phyloP scores from a whole-genome alignment of 1,140 invertebrate species.

The Phymorhynchus buccinoides region DNA sequence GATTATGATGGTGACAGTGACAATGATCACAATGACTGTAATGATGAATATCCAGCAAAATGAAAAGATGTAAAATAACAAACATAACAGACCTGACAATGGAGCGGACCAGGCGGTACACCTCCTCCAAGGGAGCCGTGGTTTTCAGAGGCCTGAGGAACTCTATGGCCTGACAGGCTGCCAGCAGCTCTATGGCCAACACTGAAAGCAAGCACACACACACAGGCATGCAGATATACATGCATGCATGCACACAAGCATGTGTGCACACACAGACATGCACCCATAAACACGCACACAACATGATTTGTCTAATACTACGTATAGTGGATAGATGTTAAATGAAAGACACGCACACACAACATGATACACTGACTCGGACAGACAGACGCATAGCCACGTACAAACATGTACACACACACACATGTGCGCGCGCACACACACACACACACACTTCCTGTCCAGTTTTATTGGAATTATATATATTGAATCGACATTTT shows the following conservation, averaged over 20 bases:
- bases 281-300: no score
- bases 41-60: not conserved
- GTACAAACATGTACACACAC: no score
- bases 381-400: no score
- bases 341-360: no score
- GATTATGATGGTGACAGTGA: not conserved
- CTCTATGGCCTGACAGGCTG: constrained; percentile 84
- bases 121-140: constrained; percentile 81
- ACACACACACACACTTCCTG: no score
- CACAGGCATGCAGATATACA: not conserved
- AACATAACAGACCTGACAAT: constrained; percentile 29
- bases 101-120: constrained; percentile 74
- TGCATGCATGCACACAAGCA: not conserved
- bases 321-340: no score
- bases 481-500: no score
- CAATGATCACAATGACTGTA: not conserved
- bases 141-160: constrained; percentile 83
- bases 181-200: constrained; percentile 82
- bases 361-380: no score
- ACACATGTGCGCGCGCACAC: no score
- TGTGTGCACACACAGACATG: no score
- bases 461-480: no score
- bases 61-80: not conserved
- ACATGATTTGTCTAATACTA: no score
- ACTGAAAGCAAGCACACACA: constrained; percentile 72